Evolutionary conservation across 2,888 invertebrate species (phyloP).

Genomic region (Ypsolopha sequella): DNA sequence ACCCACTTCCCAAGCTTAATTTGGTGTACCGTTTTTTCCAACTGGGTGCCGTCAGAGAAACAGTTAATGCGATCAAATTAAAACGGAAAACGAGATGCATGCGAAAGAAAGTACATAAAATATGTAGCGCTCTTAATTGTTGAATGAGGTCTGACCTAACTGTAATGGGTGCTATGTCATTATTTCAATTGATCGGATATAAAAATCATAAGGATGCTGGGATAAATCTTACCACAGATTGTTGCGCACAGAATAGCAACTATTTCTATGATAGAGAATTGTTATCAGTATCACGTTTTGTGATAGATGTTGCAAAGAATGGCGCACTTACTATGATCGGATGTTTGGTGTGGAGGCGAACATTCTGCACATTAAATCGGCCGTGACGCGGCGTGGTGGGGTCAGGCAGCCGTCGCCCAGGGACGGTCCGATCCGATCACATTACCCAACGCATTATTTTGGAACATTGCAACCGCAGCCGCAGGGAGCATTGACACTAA

Average conservation of each 20-base stretch:
- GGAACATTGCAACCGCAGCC: slow-evolving; percentile 67
- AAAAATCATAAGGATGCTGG: too few species aligned
- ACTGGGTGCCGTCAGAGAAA: slow-evolving; percentile 36
- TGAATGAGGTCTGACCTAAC: slow-evolving; percentile 11
- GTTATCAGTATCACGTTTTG: too few species aligned
- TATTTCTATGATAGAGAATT: too few species aligned
- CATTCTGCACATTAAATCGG: background rate
- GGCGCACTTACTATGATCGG: too few species aligned
- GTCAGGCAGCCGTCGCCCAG: slow-evolving; percentile 24
- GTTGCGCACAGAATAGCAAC: too few species aligned
- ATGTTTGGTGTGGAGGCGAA: too few species aligned
- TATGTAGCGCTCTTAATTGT: slow-evolving; percentile 26
- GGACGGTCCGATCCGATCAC: slow-evolving; percentile 24
- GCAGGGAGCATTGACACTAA: slow-evolving; percentile 68
- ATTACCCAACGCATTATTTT: slow-evolving; percentile 63
- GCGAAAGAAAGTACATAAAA: slow-evolving; percentile 28
- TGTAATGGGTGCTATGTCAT: slow-evolving; percentile 15
- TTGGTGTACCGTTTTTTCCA: slow-evolving; percentile 60
- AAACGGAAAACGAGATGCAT: slow-evolving; percentile 33
- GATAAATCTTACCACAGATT: too few species aligned
- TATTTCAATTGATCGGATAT: too few species aligned
- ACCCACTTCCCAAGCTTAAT: slow-evolving; percentile 61
- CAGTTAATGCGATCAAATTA: slow-evolving; percentile 49
- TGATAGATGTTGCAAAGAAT: too few species aligned
- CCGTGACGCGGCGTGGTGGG: slow-evolving; percentile 1